Percentiles rank a stretch among this genome's conserved stretches.
phyloP scores from a whole-genome alignment of 2,797 vertebrate genomes.

The Phaenicophaeus curvirostris region DNA sequence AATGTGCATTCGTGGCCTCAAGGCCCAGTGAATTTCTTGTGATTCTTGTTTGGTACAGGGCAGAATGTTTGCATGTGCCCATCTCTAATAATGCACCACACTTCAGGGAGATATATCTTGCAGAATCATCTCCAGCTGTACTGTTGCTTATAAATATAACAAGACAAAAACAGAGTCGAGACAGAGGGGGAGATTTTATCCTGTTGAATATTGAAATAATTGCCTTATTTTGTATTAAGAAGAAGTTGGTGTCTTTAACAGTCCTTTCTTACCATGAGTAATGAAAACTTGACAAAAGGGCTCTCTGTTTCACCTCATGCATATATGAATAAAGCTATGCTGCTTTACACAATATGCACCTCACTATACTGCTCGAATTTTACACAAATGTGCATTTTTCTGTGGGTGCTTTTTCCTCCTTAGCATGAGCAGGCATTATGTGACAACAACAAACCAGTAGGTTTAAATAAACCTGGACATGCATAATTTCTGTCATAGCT shows the following conservation, averaged over 20 bases:
- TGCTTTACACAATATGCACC: not conserved
- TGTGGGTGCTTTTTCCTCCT: accelerated
- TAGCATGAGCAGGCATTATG: not conserved
- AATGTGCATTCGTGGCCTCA: not conserved
- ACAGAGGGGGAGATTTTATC: not conserved
- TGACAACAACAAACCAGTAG: not conserved
- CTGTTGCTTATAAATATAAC: not conserved
- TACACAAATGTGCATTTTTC: not conserved
- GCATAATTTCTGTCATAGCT: not conserved
- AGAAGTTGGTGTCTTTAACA: not conserved
- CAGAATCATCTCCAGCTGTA: not conserved
- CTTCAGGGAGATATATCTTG: accelerated
- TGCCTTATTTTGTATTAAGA: not conserved
- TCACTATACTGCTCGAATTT: not conserved
- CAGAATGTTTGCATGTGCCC: not conserved
- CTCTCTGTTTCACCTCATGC: not conserved
- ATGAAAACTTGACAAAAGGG: not conserved
- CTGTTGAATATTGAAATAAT: not conserved
- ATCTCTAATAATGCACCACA: not conserved
- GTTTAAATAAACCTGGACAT: not conserved
- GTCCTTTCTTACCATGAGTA: not conserved
- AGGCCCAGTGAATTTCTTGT: not conserved
- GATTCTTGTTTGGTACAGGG: not conserved
- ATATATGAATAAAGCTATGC: accelerated
- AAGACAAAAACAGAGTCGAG: not conserved